Percentiles rank a stretch among this genome's conserved stretches.
phyloP scores from a whole-genome alignment of 2,888 invertebrate species.

The Hydropsyche betteni region DNA sequence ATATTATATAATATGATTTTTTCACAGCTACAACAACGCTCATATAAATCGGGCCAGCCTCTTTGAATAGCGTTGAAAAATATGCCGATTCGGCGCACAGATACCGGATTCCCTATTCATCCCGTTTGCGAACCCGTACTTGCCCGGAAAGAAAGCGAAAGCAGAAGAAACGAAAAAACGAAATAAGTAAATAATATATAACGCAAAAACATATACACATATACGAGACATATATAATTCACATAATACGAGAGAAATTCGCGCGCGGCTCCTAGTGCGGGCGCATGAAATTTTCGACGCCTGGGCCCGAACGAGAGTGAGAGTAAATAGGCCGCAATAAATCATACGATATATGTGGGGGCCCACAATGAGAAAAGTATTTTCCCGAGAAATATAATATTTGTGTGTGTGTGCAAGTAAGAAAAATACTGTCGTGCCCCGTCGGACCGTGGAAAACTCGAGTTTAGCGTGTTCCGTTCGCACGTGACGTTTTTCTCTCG shows the following conservation, averaged over 20 bases:
- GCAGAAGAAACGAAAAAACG: not conserved
- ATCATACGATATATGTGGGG: slow-evolving; percentile 47
- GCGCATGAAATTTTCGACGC: not conserved
- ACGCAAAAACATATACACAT: not conserved
- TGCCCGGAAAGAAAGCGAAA: too few relatives aligned
- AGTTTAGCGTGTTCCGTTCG: too few relatives aligned
- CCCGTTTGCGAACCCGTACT: not conserved
- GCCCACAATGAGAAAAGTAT: slow-evolving; percentile 18
- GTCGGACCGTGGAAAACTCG: too few relatives aligned
- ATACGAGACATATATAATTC: not conserved
- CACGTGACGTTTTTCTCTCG: too few relatives aligned
- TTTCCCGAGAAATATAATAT: too few relatives aligned
- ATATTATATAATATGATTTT: not conserved
- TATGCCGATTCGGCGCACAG: slow-evolving; percentile 35
- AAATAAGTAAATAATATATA: not conserved
- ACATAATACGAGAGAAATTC: not conserved
- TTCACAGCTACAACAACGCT: slow-evolving; percentile 13
- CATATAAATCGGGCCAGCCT: not conserved
- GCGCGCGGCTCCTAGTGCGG: not conserved
- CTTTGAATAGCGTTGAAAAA: slow-evolving; percentile 46
- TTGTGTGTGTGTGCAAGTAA: too few relatives aligned
- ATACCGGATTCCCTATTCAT: slow-evolving; percentile 28
- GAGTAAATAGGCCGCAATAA: slow-evolving; percentile 46
- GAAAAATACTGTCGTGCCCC: too few relatives aligned
- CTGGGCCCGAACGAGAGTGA: slow-evolving; percentile 27